Evolutionary conservation across 2,888 invertebrate genomes (phyloP).

Genomic region (Cerastoderma edule): DNA sequence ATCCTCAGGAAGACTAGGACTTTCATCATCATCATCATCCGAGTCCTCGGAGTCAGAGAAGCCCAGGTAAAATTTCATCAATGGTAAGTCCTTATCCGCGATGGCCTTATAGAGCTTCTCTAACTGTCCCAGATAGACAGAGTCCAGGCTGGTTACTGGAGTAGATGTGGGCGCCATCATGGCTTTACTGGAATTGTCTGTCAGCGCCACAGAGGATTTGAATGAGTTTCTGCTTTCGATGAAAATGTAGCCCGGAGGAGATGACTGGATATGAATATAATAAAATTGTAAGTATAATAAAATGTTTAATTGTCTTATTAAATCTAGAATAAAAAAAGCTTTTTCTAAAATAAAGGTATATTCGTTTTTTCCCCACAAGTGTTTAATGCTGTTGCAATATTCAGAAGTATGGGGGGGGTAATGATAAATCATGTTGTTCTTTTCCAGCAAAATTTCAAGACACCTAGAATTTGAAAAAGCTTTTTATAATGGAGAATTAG

Average conservation of each 20-base stretch:
- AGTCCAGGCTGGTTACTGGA: slow-evolving; percentile 69
- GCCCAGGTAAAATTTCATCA: slow-evolving; percentile 79
- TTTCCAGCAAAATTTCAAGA: too few species aligned
- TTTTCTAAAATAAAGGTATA: too few species aligned
- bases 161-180: slow-evolving; percentile 60
- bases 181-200: slow-evolving; percentile 51
- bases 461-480: too few species aligned
- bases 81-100: slow-evolving; percentile 76
- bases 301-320: too few species aligned
- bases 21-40: slow-evolving; percentile 46
- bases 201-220: slow-evolving; percentile 33
- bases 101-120: slow-evolving; percentile 80
- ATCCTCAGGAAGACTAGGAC: slow-evolving; percentile 24
- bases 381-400: too few species aligned
- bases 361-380: too few species aligned
- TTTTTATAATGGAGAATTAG: too few species aligned
- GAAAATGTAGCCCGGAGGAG: slow-evolving; percentile 6
- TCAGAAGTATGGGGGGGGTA: too few species aligned
- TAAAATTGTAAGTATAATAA: too few species aligned
- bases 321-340: too few species aligned
- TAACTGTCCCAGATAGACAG: slow-evolving; percentile 58
- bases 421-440: too few species aligned
- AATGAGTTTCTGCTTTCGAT: slow-evolving; percentile 25
- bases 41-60: slow-evolving; percentile 65
- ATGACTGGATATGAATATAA: too few species aligned